Evolutionary conservation across 2,888 invertebrate genomes (phyloP), one percentile per base, ranked within the genome.

Genomic region (Cataglyphis albicans): DNA sequence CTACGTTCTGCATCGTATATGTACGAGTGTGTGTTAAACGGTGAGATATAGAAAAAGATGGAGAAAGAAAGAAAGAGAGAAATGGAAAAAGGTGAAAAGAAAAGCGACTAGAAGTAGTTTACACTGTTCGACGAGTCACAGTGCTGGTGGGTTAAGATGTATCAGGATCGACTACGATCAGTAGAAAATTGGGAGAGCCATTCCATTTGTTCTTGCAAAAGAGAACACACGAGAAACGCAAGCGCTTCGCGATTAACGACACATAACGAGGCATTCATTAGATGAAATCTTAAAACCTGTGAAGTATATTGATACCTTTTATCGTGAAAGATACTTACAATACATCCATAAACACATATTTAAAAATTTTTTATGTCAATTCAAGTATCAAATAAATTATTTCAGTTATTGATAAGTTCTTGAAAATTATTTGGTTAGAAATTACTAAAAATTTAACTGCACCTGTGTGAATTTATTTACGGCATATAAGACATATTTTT

Each of bases 1-100:
- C 85, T 85, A 88, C 78, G 87, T 90, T 83, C 82, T 83, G 75
- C 85, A 83, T 86, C 87, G 29, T 72, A 55, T 72, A 70, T 75
- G 63, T 68, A 72, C 48, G 83, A 84, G 81, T 82, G 78, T 76
- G 74, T 75, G 83, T 67, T 67, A 83, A 65, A 74, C 61, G 72
- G 52, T 44, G 48, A 55, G 21, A 52, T 57, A 35, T 35, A 52
- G 61, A 52, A 44, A 44, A 41, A 70, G 72, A 48, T 29, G 2
- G 25, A 64, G 38, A 64, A 52, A 48, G 25, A 25, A 32, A 38
- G 35, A 7, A 81, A 61, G 35, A 52, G 35, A n/a, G 18, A 3
- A n/a, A 64, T 25, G 29, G 63, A 35, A 70, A 75, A 44, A 72
- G 63, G 48, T 64, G 38, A 61, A 61, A 75, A 65, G 81, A 82